phyloP scores from a whole-genome alignment of 2,888 invertebrate genomes.

The Dasypolia templi region DNA sequence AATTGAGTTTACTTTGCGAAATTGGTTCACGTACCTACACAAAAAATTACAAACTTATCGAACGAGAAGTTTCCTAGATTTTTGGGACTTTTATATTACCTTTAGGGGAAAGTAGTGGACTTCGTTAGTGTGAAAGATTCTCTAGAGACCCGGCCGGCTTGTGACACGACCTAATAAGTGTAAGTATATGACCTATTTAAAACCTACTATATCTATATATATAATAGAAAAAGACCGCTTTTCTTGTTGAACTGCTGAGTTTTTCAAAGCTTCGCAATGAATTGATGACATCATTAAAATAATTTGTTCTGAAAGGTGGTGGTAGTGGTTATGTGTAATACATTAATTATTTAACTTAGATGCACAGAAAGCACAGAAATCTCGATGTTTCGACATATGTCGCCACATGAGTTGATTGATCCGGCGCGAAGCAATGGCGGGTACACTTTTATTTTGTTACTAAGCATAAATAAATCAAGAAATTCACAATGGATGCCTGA shows the following conservation, averaged over 20 bases:
- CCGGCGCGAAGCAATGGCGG: background rate
- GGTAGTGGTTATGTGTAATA: background rate
- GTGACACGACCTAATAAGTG: slow-evolving; percentile 12
- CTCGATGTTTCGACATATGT: background rate
- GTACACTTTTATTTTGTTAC: background rate
- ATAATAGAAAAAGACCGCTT: background rate
- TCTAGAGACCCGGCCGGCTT: slow-evolving; percentile 14
- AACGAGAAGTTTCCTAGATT: slow-evolving; percentile 9
- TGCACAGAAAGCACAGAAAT: background rate
- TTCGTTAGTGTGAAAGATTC: slow-evolving; percentile 20
- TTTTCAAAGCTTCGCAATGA: background rate
- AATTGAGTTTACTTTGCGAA: background rate
- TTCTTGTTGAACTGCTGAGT: background rate
- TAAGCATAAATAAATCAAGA: background rate
- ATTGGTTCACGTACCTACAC: background rate
- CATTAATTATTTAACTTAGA: background rate
- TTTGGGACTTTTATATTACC: slow-evolving; percentile 6
- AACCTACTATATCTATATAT: background rate
- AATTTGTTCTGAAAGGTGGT: background rate
- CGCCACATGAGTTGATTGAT: background rate
- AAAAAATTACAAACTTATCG: background rate
- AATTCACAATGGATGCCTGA: background rate
- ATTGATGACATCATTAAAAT: background rate
- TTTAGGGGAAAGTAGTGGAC: slow-evolving; percentile 5
- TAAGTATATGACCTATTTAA: background rate